Evolutionary conservation across 2,113 vertebrate species (phyloP), one percentile per base, ranked within the genome.

Genomic region (Malurus elegans): DNA sequence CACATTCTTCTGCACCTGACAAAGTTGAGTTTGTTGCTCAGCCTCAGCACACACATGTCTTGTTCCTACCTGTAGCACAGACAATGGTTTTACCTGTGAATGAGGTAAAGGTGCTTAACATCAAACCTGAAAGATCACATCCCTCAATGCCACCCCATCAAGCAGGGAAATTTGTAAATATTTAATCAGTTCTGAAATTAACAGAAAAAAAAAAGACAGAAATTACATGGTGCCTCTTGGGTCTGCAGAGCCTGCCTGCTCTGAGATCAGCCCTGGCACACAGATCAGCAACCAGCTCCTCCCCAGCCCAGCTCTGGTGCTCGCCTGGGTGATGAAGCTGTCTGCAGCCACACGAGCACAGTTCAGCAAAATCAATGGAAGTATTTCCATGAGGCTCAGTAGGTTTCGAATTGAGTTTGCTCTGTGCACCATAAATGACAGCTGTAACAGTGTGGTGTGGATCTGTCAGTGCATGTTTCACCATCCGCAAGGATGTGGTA

Each of bases 391-490:
- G 42, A 34, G 85, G 74, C 58, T 88, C 78, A 7, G 47, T 34
- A 40, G 78, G 84, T 21, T 80, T 72, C 0, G 5, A 51, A 7
- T 8, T 26, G 58, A 11, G 14, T 61, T 61, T 50, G 34, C 62
- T 40, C 8, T 1, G 0, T 31, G 51, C 54, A 9, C 81, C 20
- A 1, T 8, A n/a, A 82, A 26, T 32, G 78, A 29, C 62, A 79
- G 73, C 57, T 61, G 40, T 31, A 50, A 16, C 50, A 4, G 15
- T 2, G 7, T 0, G 3, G 1, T 3, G 45, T 15, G 28, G 45
- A 10, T 32, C 21, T 67, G 32, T 12, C 62, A 5, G 57, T 3
- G 31, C n/a, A 2, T 0, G 0, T 23, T 54, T 28, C 53, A 36
- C 66, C 14, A 1, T 3, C 29, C 50, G 6, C 1, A 7, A 42